Evolutionary conservation across 2,113 vertebrate genomes (phyloP), one percentile per base, ranked within the genome.

Genomic region (Miniopterus natalensis): DNA sequence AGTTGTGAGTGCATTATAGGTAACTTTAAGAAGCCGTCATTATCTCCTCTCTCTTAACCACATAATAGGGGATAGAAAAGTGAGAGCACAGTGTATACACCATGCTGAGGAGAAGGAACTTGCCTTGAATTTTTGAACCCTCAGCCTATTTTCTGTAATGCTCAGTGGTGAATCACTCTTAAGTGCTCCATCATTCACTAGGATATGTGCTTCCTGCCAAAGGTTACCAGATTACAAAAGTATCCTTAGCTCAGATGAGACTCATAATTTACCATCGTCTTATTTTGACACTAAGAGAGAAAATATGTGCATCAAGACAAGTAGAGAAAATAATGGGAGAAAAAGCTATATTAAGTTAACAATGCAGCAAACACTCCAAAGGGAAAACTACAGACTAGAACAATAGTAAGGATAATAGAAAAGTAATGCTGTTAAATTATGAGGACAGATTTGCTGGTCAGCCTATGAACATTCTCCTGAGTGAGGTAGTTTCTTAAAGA

Each of bases 141-240:
- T 97, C 97, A 97, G 98, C 89, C 96, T 98, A 97, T 98, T 98
- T 98, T 98, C 98, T 98, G 31, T 95, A 98, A 98, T 97, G 95
- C 92, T 98, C 96, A 94, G 79, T 61, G 92, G 97, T 88, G 96
- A 98, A 98, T 98, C 95, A 97, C 94, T 97, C 97, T 96, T 96
- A 98, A 97, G 97, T 98, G 97, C 97, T 97, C 95, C 96, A 96
- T 98, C 97, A 98, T 97, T 98, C 97, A 97, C 97, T 92, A 92
- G 79, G 75, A 86, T 96, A 95, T 98, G 95, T 97, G 78, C 97
- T 98, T 97, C 93, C n/a, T 98, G 98, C 95, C 98, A 98, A 97
- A 98, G 97, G 98, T 98, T 96, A 98, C 88, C 88, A 97, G 97
- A 98, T 96, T 98, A 97, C 98, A 97, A 96, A 98, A 97, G 92